Base-by-base conservation (phyloP, 2,113 vertebrate genomes). In the Callionymus lyra region DNA sequence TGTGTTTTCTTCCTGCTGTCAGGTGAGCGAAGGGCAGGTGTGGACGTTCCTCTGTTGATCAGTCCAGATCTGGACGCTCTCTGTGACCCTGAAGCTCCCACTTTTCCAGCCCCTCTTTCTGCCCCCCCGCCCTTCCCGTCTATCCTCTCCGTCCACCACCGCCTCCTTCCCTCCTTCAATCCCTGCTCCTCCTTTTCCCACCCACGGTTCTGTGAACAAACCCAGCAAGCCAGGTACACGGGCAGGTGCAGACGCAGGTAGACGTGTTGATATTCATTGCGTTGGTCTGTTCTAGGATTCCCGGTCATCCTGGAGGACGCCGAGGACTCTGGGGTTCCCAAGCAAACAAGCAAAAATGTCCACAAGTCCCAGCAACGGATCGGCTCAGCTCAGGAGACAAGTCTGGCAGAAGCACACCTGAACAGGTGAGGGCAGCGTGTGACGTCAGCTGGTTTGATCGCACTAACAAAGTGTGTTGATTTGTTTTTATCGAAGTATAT, bases 11-110 rank as follows among this genome's bases (percentile, higher is more conserved):
- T 8, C n/a, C 48, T 40, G 21, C 37, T 31, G 37, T 56, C 63
- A 73, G 76, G 55, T 13, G 21, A 5, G 12, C 4, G 15, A 6
- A 6, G 2, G 36, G 6, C 36, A 5, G 41, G 12, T 6, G 48
- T 47, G 0, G 67, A 79, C 38, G 35, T 85, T 35, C 86, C 85
- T 19, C 61, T 86, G 43, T 57, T 80, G 44, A 74, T 54, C 41
- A 80, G 70, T 18, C 84, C 85, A n/a, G 83, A 86, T 53, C 83
- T 85, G 0, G 85, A 87, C 38, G 72, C 86, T 17, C 72, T 86
- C 35, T 86, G 83, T 44, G 80, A 86, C 50, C 77, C 80, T 0
- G 56, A 16, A 5, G 40, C 38, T 16, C 65, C 74, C 2, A 9
- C 42, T 1, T 59, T 56, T 8, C 46, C 53, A 14, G 33, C 57